Evolutionary conservation across 2,113 vertebrate species (phyloP).

Genomic region (Solea senegalensis): DNA sequence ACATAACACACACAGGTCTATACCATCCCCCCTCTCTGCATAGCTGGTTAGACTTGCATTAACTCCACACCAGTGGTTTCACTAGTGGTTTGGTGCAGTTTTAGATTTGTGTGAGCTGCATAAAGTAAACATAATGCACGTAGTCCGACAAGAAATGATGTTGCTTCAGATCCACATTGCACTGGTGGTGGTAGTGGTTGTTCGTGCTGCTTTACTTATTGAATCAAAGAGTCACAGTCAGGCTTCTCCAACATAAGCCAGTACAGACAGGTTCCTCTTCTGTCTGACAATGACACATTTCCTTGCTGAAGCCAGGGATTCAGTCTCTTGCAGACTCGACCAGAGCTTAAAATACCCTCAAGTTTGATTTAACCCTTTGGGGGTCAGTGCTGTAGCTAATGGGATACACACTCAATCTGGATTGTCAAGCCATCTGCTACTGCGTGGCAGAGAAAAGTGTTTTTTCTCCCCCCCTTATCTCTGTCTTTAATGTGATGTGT

Average conservation of each 20-base stretch:
- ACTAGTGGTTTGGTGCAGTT: slow-evolving; percentile 7
- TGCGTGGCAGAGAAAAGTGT: slow-evolving; percentile 26
- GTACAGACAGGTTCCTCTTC: slow-evolving; percentile 53
- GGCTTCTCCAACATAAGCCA: slow-evolving; percentile 4
- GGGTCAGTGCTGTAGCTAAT: slow-evolving; percentile 58
- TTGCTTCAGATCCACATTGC: neutral
- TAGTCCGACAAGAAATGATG: neutral
- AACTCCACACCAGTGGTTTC: slow-evolving; percentile 18
- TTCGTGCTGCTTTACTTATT: neutral
- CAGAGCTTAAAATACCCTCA: slow-evolving; percentile 74
- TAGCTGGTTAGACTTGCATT: slow-evolving; percentile 9
- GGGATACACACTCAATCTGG: slow-evolving; percentile 47
- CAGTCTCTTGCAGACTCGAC: slow-evolving; percentile 57
- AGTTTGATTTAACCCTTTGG: slow-evolving; percentile 74
- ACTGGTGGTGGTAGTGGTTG: neutral
- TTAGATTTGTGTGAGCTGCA: slow-evolving; percentile 6
- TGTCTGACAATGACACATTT: slow-evolving; percentile 63
- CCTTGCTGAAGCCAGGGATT: slow-evolving; percentile 51
- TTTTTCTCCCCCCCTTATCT: slow-evolving; percentile 13
- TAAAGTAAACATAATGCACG: slow-evolving; percentile 13
- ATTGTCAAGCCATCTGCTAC: slow-evolving; percentile 58
- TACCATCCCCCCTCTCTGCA: slow-evolving; percentile 37
- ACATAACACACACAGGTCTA: slow-evolving; percentile 14
- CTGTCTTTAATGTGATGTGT: neutral
- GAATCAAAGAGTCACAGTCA: neutral